Evolutionary conservation across 2,888 invertebrate genomes (phyloP).

Genomic region (Agrochola lota): DNA sequence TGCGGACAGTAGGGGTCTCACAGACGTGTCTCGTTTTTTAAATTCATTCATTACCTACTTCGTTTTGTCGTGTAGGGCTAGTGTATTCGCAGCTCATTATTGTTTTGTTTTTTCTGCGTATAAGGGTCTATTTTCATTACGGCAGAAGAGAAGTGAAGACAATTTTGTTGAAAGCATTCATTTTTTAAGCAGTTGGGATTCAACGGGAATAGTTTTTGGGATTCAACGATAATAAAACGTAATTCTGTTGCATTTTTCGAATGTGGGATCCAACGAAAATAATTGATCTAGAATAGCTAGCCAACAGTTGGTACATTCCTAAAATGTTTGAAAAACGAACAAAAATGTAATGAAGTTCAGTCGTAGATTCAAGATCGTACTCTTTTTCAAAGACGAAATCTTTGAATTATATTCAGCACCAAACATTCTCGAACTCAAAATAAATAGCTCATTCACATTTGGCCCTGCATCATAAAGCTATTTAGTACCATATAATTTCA

Average conservation of each 20-base stretch:
- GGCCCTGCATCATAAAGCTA: constrained; percentile 33
- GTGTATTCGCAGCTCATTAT: constrained; percentile 3
- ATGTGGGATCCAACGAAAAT: too few relatives aligned
- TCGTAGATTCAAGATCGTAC: too few relatives aligned
- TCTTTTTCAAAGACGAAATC: background rate
- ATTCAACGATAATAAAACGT: too few relatives aligned
- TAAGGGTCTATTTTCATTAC: background rate
- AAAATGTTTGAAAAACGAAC: background rate
- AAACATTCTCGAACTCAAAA: background rate
- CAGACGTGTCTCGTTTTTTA: constrained; percentile 48
- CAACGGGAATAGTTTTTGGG: too few relatives aligned
- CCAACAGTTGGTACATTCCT: background rate
- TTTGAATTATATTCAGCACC: background rate
- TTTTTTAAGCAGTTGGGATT: too few relatives aligned
- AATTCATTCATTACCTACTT: constrained; percentile 25
- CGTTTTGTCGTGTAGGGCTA: background rate
- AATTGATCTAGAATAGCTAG: background rate
- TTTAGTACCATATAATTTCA: constrained; percentile 55
- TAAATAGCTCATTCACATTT: constrained; percentile 25
- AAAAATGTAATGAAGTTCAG: background rate
- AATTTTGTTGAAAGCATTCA: too few relatives aligned
- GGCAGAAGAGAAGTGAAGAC: too few relatives aligned
- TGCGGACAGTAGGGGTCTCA: constrained; percentile 4
- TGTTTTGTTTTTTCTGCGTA: background rate
- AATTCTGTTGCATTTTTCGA: too few relatives aligned